Percentiles rank a stretch among this genome's conserved stretches.
These are phyloP conservation scores for Leucoraja ocellata DNA, from an alignment of 2,797 vertebrate genomes.

Conservation along the genomic window DNA sequence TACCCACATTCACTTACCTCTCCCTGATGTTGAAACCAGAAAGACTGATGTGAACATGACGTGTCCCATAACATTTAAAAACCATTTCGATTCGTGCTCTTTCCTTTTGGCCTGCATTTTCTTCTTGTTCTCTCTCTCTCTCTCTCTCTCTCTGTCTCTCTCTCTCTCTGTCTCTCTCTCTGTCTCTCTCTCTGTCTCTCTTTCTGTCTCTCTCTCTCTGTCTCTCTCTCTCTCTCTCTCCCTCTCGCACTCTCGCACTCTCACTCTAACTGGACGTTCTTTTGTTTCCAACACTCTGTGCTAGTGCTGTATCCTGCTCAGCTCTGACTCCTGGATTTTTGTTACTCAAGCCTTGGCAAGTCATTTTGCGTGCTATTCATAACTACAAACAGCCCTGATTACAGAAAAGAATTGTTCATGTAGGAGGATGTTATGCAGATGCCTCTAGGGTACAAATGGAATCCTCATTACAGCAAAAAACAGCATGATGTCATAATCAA, in stretches of 20 bases:
- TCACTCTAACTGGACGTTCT: background rate
- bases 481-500: background rate
- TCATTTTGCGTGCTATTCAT: background rate
- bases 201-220: background rate
- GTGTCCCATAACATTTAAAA: background rate
- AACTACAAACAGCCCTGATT: background rate
- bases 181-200: background rate
- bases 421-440: background rate
- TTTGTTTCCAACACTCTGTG: background rate
- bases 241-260: too few relatives aligned
- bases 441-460: background rate
- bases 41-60: background rate
- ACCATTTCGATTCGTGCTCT: background rate
- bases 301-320: background rate
- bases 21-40: conserved; percentile 12
- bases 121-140: background rate
- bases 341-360: background rate
- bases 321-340: background rate
- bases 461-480: background rate
- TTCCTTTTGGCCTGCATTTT: conserved; percentile 9
- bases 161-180: background rate
- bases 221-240: background rate
- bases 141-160: background rate
- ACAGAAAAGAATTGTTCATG: background rate
- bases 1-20: conserved; percentile 6